Percentiles rank a stretch among this genome's conserved stretches.
phyloP scores from a whole-genome alignment of 2,888 invertebrate species.

The Morinoia aosen region DNA sequence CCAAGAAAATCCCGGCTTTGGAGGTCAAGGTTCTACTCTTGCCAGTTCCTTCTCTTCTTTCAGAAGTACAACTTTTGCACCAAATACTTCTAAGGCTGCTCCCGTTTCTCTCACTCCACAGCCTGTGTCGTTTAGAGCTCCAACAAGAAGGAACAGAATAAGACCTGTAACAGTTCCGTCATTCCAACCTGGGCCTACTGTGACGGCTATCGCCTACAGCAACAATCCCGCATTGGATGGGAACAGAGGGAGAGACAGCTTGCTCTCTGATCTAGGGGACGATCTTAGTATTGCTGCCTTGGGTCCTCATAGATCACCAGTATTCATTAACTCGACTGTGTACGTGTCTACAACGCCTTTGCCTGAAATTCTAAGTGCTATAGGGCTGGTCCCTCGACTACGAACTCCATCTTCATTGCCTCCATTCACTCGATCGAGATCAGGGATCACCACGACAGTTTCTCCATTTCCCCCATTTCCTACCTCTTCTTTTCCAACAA shows the following conservation, averaged over 20 bases:
- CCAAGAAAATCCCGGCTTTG: neutral
- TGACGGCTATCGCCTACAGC: neutral
- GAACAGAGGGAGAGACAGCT: constrained; percentile 8
- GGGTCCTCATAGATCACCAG: constrained; percentile 51
- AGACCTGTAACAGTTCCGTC: constrained; percentile 54
- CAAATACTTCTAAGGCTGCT: constrained; percentile 1
- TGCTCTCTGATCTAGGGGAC: neutral
- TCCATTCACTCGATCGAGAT: constrained; percentile 19
- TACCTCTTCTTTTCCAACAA: neutral
- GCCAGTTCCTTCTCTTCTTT: neutral
- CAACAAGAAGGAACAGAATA: constrained; percentile 35
- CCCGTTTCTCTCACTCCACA: neutral
- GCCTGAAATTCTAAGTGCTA: constrained; percentile 32
- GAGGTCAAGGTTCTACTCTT: neutral
- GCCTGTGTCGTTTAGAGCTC: constrained; percentile 40
- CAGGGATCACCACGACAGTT: neutral
- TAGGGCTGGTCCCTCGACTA: neutral
- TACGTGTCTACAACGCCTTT: constrained; percentile 55
- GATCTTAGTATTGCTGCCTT: constrained; percentile 27
- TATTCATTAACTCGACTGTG: constrained; percentile 56
- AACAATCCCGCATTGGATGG: neutral
- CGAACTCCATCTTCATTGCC: constrained; percentile 51
- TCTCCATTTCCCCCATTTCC: neutral
- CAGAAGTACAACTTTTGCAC: constrained; percentile 22
- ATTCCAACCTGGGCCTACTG: neutral